Evolutionary conservation across 1,140 invertebrate species (phyloP).

Genomic region (Nasonia vitripennis): DNA sequence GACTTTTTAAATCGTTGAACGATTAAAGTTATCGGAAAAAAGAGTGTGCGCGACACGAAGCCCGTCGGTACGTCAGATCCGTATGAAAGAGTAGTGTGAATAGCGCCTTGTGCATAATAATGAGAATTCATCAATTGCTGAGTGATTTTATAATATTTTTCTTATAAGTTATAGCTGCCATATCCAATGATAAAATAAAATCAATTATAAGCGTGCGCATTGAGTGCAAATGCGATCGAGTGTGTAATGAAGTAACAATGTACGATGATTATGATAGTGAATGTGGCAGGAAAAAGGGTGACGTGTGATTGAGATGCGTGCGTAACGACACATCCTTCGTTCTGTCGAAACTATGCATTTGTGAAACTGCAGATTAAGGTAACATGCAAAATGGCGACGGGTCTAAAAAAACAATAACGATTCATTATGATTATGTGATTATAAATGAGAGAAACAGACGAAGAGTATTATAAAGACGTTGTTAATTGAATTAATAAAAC

Average conservation of each 20-base stretch:
- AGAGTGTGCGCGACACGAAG: slow-evolving; percentile 51
- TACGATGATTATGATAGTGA: slow-evolving; percentile 18
- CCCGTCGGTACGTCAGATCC: slow-evolving; percentile 41
- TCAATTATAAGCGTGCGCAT: slow-evolving; percentile 60
- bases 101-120: slow-evolving; percentile 51
- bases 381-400: slow-evolving; percentile 70
- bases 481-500: slow-evolving; percentile 77
- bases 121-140: slow-evolving; percentile 62
- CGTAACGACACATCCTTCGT: slow-evolving; percentile 48
- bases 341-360: slow-evolving; percentile 63
- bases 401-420: slow-evolving; percentile 74
- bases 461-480: slow-evolving; percentile 76
- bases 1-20: slow-evolving; percentile 50
- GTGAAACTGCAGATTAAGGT: slow-evolving; percentile 65
- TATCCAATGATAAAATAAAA: slow-evolving; percentile 63
- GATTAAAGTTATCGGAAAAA: slow-evolving; percentile 39
- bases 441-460: slow-evolving; percentile 74
- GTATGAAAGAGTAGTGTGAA: slow-evolving; percentile 51
- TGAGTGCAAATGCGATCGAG: slow-evolving; percentile 34
- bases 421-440: slow-evolving; percentile 75
- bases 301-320: slow-evolving; percentile 55
- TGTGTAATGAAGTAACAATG: slow-evolving; percentile 26
- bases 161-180: slow-evolving; percentile 74
- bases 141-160: slow-evolving; percentile 74
- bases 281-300: slow-evolving; percentile 42